These are phyloP conservation scores for Pseudopleuronectes americanus DNA, from an alignment of 2,797 vertebrate genomes.

Conservation along the genomic window DNA sequence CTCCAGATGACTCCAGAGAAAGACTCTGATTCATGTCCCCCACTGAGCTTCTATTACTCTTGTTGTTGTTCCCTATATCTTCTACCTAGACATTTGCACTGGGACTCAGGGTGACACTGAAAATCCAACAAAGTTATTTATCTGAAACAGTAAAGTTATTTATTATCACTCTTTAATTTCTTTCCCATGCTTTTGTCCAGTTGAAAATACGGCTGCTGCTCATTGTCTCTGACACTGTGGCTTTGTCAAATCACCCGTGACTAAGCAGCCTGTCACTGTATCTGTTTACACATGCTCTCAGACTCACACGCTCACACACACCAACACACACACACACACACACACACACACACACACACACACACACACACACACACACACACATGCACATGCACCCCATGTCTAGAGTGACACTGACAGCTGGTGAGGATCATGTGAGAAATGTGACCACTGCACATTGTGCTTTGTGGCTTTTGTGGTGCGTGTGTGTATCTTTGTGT, in stretches of 20 bases:
- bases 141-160: slow-evolving; percentile 2
- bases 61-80: background rate
- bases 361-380: slow-evolving; percentile 39
- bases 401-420: slow-evolving; percentile 72
- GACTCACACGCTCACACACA: slow-evolving; percentile 32
- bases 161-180: slow-evolving; percentile 2
- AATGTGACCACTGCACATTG: slow-evolving; percentile 73
- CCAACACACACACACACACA: slow-evolving; percentile 36
- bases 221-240: slow-evolving; percentile 54
- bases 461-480: slow-evolving; percentile 59
- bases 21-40: slow-evolving; percentile 17
- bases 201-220: slow-evolving; percentile 55
- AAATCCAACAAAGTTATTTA: background rate
- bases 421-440: slow-evolving; percentile 76
- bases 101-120: background rate
- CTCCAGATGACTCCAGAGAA: slow-evolving; percentile 13
- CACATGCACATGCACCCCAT: slow-evolving; percentile 34
- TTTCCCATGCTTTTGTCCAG: slow-evolving; percentile 8
- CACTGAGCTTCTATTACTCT: background rate
- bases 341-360: slow-evolving; percentile 33
- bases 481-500: slow-evolving; percentile 43
- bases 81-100: background rate
- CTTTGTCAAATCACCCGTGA: slow-evolving; percentile 70
- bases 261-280: slow-evolving; percentile 70
- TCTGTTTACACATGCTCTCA: slow-evolving; percentile 49